These are phyloP conservation scores for Coptodon rendalli DNA, from an alignment of 2,113 vertebrate species.

Conservation along the genomic window DNA sequence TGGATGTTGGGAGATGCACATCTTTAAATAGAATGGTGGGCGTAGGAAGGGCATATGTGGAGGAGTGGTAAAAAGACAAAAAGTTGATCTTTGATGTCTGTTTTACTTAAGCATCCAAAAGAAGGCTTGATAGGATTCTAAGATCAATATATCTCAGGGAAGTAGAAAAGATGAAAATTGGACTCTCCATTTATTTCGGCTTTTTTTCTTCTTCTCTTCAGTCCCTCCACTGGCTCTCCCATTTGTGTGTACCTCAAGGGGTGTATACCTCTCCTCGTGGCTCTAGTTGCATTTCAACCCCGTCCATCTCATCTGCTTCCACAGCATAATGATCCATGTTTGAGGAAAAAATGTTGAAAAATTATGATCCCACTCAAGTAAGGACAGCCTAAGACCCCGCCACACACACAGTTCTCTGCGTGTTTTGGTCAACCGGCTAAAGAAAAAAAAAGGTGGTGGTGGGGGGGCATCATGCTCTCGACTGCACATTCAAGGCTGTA, in stretches of 20 bases:
- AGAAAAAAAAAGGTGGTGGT: neutral
- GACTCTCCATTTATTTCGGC: neutral
- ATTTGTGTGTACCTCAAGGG: neutral
- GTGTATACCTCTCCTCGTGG: neutral
- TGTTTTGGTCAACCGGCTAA: neutral
- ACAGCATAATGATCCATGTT: constrained; percentile 54
- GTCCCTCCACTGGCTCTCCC: neutral
- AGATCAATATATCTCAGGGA: constrained; percentile 49
- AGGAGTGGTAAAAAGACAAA: constrained; percentile 22
- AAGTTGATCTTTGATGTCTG: constrained; percentile 55
- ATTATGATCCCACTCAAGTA: constrained; percentile 28
- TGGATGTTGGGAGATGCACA: constrained; percentile 14
- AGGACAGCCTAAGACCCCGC: neutral
- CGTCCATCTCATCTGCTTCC: constrained; percentile 18
- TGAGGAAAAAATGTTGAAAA: constrained; percentile 35
- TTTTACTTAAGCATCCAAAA: constrained; percentile 37
- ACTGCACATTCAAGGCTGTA: constrained; percentile 27
- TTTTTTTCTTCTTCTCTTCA: neutral
- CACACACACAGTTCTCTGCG: neutral
- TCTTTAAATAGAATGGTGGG: constrained; percentile 33
- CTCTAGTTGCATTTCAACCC: constrained; percentile 27
- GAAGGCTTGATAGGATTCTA: constrained; percentile 48
- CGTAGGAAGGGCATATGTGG: neutral
- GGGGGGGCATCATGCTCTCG: neutral
- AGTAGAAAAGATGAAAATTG: constrained; percentile 25